Evolutionary conservation across 2,113 vertebrate species (phyloP), one percentile per base, ranked within the genome.

Genomic region (Peucedramus taeniatus): DNA sequence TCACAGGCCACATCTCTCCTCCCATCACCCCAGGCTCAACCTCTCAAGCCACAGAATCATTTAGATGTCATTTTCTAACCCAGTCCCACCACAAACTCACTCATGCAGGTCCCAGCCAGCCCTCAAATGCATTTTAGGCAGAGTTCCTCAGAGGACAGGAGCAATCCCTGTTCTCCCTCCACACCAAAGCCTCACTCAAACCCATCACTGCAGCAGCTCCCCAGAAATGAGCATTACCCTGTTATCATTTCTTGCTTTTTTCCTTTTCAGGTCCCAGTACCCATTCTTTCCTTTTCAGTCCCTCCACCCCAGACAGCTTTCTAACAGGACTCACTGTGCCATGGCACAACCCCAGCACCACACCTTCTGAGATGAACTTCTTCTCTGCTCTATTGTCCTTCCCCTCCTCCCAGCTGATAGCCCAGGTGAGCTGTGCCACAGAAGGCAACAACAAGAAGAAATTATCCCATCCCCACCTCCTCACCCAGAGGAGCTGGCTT

Each of bases 281-380:
- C 51, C 42, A 35, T 20, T n/a, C n/a, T n/a, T n/a, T n/a, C n/a
- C n/a, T n/a, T n/a, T n/a, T n/a, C n/a, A n/a, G 5, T 21, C 51
- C 24, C 22, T 70, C 27, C 28, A 6, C 7, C 44, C 19, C 30
- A 69, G 8, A 5, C 51, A 40, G 14, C 35, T 35, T 50, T 56
- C 2, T 12, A 33, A 4, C 0, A 8, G 7, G 6, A 70, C 0
- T 64, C 50, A 31, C n/a, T 15, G 7, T 6, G 4, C 51, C 28
- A 9, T 19, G 0, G 22, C 22, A 68, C 40, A 49, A 1, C 6
- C 47, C 26, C 51, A 45, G 7, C 16, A 45, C 33, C 50, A 72
- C 28, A 31, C 6, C 17, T 22, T 8, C 56, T 30, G 6, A 17
- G 7, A 20, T 15, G 12, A n/a, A n/a, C n/a, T 3, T 10, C 33